Conservation (phyloP, 2,113 vertebrate genomes). For the Neofelis nebulosa region DNA sequence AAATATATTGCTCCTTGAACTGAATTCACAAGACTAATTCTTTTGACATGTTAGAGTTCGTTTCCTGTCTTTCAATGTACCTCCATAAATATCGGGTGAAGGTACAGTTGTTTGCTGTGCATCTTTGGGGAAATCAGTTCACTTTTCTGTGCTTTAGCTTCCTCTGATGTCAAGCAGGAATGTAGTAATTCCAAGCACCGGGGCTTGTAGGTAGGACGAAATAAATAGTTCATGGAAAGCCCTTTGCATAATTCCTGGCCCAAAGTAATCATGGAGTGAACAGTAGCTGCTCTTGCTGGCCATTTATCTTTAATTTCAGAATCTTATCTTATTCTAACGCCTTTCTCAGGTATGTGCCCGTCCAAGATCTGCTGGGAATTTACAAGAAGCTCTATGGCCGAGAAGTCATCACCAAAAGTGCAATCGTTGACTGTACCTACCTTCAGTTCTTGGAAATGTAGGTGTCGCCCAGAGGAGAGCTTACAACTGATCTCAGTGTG, state of each 20-base stretch:
- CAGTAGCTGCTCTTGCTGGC: too few species aligned
- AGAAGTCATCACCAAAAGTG: constrained; percentile 79
- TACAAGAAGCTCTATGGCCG: constrained; percentile 84
- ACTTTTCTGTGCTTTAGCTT: not conserved
- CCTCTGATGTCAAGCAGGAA: not conserved
- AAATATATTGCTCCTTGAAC: not conserved
- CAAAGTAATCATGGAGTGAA: accelerated
- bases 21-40: not conserved
- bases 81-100: not conserved
- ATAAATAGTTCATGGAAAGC: not conserved
- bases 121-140: not conserved
- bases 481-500: not conserved
- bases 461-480: constrained; percentile 62
- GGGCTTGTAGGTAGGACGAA: not conserved
- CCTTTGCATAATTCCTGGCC: not conserved
- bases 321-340: not conserved
- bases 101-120: not conserved
- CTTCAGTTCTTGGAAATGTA: constrained; percentile 86
- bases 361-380: constrained; percentile 85
- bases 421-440: constrained; percentile 84
- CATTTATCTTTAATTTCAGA: not conserved
- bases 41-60: not conserved
- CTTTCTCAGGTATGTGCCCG: constrained; percentile 85
- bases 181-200: not conserved
- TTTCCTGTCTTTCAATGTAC: not conserved